Base-by-base conservation (phyloP, 1,140 invertebrate genomes). In the Apis florea region DNA sequence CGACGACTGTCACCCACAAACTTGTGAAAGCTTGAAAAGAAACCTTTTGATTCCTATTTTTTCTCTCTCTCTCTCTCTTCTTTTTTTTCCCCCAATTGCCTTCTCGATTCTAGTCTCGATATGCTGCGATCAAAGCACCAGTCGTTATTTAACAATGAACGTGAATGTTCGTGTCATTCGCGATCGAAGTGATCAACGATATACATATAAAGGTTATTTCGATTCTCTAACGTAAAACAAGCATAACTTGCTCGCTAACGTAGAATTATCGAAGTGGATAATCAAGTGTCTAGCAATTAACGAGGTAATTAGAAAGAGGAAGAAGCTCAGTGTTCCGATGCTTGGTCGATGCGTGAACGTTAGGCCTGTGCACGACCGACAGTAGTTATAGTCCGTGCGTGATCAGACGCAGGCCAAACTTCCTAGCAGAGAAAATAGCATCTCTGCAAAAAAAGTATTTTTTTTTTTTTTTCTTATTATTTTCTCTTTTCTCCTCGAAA, bases 341-440 rank as follows among this genome's bases (percentile, higher is more conserved):
- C 26, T 64, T 63, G 79, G 63, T 81, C 79, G 79, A 75, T 75
- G 71, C 79, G 79, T 58, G 79, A 74, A 80, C 79, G 70, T 80
- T 80, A 74, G 79, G 63, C 79, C 71, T 58, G 71, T 67, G 79
- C 71, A 75, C 72, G 79, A 73, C 47, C 47, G 51, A 68, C 79
- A 80, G 69, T 80, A 31, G 61, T 66, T 17, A 5, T 15, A 67
- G 61, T 58, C 71, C 71, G 63, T 73, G 70, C 70, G 24, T 56
- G 61, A 66, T 80, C 78, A 58, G 61, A 58, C 79, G 71, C 68
- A 53, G 77, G 56, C 58, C 66, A 78, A 78, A 59, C 56, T 70
- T 51, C 40, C 53, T 54, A 24, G 11, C 40, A 10, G 40, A 59
- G 31, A 21, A 12, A 49, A n/a, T 61, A 58, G 13, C 19, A n/a